A percentile compares a stretch with the other conserved stretches of the same genome.
phyloP scores from a whole-genome alignment of 2,888 invertebrate species.

The Lasioglossum zephyrum region DNA sequence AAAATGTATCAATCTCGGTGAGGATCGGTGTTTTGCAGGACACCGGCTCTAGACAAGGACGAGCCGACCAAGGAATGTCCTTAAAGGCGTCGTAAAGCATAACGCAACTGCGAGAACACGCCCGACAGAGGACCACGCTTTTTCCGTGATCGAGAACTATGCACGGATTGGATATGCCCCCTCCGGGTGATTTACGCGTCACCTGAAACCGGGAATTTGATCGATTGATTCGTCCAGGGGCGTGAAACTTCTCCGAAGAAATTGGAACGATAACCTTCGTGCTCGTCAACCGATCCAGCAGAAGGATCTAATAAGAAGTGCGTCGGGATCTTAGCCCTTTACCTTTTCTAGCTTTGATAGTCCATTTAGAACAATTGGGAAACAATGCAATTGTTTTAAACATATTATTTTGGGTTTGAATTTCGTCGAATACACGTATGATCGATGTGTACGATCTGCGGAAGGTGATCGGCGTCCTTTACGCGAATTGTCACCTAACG shows the following conservation, averaged over 20 bases:
- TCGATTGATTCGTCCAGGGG: slow-evolving; percentile 55
- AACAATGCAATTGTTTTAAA: no score
- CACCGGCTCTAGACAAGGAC: neutral
- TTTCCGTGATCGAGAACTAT: slow-evolving; percentile 39
- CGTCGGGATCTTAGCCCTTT: neutral
- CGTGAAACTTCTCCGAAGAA: slow-evolving; percentile 1
- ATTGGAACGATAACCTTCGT: neutral
- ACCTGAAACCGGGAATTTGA: slow-evolving; percentile 26
- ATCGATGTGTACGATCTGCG: no score
- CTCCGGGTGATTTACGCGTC: slow-evolving; percentile 47
- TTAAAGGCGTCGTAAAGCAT: slow-evolving; percentile 75
- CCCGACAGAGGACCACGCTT: slow-evolving; percentile 30
- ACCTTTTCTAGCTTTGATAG: no score
- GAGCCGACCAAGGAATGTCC: slow-evolving; percentile 65
- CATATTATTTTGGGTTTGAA: no score
- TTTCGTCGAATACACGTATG: no score
- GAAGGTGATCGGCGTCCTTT: no score
- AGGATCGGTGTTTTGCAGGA: slow-evolving; percentile 63
- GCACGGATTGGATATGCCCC: neutral
- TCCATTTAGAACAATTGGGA: no score
- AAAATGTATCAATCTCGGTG: slow-evolving; percentile 79
- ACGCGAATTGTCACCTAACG: no score
- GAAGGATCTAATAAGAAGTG: neutral
- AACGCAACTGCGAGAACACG: slow-evolving; percentile 57
- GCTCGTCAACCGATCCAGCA: neutral